Base-by-base conservation (phyloP, 1,140 invertebrate genomes). In the Neodiprion lecontei region DNA sequence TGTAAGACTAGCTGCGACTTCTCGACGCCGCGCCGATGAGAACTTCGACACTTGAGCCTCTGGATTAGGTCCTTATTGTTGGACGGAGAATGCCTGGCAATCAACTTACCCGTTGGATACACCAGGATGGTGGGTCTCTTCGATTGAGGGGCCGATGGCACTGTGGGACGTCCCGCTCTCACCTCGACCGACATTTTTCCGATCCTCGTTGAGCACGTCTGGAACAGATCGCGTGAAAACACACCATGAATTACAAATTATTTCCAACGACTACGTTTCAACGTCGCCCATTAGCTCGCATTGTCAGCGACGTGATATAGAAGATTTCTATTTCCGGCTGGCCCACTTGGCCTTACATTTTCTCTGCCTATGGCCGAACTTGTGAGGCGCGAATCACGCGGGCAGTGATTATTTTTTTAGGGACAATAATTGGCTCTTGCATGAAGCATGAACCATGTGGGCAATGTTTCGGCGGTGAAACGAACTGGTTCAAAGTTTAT, bases 71-170 rank as follows among this genome's bases (percentile, higher is more conserved):
- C 53, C 28, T 61, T 61, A 61, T 17, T 61, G 53, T 17, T 61
- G n/a, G 53, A 61, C 53, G n/a, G 4, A 61, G 53, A 61, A 61
- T 61, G n/a, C 53, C 53, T 61, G 11, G 47, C 68, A 47, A 69
- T 68, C 53, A 40, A 75, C 79, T 87, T 78, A 91, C 90, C 90
- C 77, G 90, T 90, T 0, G 90, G 90, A 82, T 91, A 91, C 70
- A 91, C 87, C 67, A 90, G 83, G 70, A 91, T 86, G 23, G 89
- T 89, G 48, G 89, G 89, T 75, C 87, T 85, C 75, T 89, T 88
- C 21, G 88, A 88, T 23, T 89, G 85, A 17, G 85, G 80, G 79
- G 84, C 82, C 10, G 85, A 82, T 11, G 86, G 81, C 72, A 82
- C 77, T 4, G 85, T 85, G 48, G 85, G 82, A 71, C 82, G 82